A percentile compares a stretch with the other conserved stretches of the same genome.
Evolutionary conservation across 92 coral and sea anemone genomes (phyloP).

Genomic region (Zoanthus sansibaricus): DNA sequence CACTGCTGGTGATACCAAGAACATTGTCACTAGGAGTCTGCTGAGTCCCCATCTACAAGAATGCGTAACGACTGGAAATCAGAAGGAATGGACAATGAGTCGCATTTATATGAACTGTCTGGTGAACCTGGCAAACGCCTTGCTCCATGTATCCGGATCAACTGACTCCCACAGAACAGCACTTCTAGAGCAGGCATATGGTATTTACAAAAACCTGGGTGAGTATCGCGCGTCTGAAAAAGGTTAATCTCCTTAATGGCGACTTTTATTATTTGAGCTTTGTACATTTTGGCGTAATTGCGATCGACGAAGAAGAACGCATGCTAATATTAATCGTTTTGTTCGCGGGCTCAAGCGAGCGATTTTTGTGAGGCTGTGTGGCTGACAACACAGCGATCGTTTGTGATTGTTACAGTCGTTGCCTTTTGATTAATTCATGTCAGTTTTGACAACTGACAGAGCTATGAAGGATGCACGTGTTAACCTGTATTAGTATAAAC

Average conservation of each 20-base stretch:
- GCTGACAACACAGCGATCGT: too few relatives aligned
- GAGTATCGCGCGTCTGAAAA: background rate
- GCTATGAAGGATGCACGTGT: too few relatives aligned
- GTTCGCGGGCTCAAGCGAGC: too few relatives aligned
- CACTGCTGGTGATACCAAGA: constrained; percentile 41
- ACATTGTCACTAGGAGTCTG: constrained; percentile 74
- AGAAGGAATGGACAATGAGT: constrained; percentile 30
- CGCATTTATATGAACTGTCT: constrained; percentile 63
- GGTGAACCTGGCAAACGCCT: constrained; percentile 79
- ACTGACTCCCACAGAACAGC: constrained; percentile 79
- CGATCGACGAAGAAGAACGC: too few relatives aligned
- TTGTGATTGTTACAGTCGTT: too few relatives aligned
- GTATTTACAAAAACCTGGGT: constrained; percentile 61
- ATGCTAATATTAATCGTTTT: too few relatives aligned
- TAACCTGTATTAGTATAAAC: too few relatives aligned
- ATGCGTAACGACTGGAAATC: constrained; percentile 53
- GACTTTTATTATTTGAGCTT: too few relatives aligned
- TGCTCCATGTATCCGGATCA: constrained; percentile 86
- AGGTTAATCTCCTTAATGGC: background rate
- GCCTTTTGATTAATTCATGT: too few relatives aligned
- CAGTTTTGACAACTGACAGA: too few relatives aligned
- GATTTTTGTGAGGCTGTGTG: too few relatives aligned
- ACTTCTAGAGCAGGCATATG: constrained; percentile 76
- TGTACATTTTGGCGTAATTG: too few relatives aligned
- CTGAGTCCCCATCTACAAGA: constrained; percentile 87